Percentiles rank a stretch among this genome's conserved stretches.
Evolutionary conservation across 2,797 vertebrate species (phyloP).

Genomic region (Rhincodon typus): DNA sequence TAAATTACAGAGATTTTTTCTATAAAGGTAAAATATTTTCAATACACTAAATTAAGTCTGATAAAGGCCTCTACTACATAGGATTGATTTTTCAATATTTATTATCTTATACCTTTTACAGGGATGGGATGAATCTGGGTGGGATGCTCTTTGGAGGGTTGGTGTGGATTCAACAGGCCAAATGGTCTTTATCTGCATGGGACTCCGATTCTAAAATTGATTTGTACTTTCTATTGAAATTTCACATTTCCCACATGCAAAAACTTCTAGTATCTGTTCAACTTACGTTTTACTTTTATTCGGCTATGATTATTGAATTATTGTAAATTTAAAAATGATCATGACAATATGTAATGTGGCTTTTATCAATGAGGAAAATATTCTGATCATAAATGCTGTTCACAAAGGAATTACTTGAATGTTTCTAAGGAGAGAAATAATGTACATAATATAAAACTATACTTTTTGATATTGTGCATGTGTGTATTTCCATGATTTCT

Average conservation of each 20-base stretch:
- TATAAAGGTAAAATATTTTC: not conserved
- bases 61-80: not conserved
- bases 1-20: slow-evolving; percentile 1
- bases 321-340: not conserved
- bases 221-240: not conserved
- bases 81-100: not conserved
- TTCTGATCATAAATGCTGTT: not conserved
- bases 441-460: not conserved
- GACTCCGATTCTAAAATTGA: not conserved
- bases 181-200: no score
- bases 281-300: not conserved
- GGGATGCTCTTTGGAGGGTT: no score
- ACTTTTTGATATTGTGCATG: not conserved
- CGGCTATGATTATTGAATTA: not conserved
- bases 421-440: not conserved
- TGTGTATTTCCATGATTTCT: not conserved
- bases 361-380: not conserved
- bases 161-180: no score
- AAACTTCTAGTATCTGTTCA: not conserved
- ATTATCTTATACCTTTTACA: not conserved
- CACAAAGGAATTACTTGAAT: not conserved
- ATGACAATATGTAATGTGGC: not conserved
- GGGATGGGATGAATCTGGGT: not conserved
- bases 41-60: not conserved
- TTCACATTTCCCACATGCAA: not conserved